phyloP scores from a whole-genome alignment of 2,888 invertebrate genomes.

The Bombylius major region DNA sequence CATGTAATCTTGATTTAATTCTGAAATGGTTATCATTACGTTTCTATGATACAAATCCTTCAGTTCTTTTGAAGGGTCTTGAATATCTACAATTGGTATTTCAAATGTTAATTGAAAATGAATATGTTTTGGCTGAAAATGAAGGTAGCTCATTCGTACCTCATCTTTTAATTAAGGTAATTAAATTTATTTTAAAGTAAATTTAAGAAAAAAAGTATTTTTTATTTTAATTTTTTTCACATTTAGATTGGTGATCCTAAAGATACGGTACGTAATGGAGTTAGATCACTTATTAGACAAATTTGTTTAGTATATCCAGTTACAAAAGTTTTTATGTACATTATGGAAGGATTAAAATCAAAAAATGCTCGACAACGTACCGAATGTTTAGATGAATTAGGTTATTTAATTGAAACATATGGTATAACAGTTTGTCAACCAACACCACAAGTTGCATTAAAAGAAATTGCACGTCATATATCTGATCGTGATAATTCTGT shows the following conservation, averaged over 20 bases:
- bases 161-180: constrained; percentile 81
- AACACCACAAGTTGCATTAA: constrained; percentile 60
- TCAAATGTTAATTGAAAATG: constrained; percentile 60
- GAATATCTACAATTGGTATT: constrained; percentile 83
- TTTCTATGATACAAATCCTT: constrained; percentile 98
- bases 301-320: constrained; percentile 78
- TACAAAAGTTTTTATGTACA: constrained; percentile 73
- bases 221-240: constrained; percentile 10
- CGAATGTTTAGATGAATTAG: constrained; percentile 89
- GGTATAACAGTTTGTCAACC: constrained; percentile 77
- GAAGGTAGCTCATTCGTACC: constrained; percentile 92
- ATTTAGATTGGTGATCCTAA: constrained; percentile 84
- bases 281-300: constrained; percentile 71
- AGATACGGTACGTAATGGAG: constrained; percentile 83
- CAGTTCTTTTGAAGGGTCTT: constrained; percentile 87
- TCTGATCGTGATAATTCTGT: constrained; percentile 93
- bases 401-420: constrained; percentile 70
- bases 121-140: constrained; percentile 77
- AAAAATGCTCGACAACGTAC: constrained; percentile 94
- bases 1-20: constrained; percentile 86
- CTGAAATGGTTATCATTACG: constrained; percentile 92
- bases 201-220: constrained; percentile 2
- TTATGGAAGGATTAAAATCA: constrained; percentile 92
- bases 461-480: constrained; percentile 85
- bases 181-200: too few relatives aligned